Evolutionary conservation across 2,113 vertebrate genomes (phyloP), one percentile per base, ranked within the genome.

Genomic region (Seriola quinqueradiata): DNA sequence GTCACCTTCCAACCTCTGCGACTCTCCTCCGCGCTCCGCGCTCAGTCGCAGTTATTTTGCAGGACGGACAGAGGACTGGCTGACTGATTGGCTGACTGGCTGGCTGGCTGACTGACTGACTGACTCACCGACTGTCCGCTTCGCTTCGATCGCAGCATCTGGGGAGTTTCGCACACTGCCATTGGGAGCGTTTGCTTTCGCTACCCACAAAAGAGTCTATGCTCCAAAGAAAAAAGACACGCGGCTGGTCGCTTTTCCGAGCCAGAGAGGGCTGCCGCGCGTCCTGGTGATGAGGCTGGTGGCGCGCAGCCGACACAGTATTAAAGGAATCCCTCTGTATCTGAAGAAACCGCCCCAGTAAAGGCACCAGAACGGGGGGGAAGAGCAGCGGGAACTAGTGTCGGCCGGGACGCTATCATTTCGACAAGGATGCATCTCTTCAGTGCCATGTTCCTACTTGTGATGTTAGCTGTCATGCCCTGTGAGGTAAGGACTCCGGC

Each of bases 401-500:
- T 64, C 79, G 65, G 83, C 75, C 77, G 78, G 88, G 89, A 92
- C 92, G 90, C 89, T 87, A 94, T 86, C 86, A 93, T 94, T 93
- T 83, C 92, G 81, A 84, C 89, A 55, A 87, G 93, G 88, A 96
- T 96, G 95, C 95, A 95, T 93, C 95, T 96, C 79, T 94, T 96
- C 92, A 96, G 95, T 95, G 94, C 94, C 90, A 95, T 96, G 89
- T 96, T 96, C 75, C 93, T 96, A 42, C 95, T 96, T 36, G 88
- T 96, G 87, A 95, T 96, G 95, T 95, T 96, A 90, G 93, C 92
- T 79, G 88, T 72, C 83, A 25, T 90, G 79, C 90, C 91, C 80
- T 88, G 93, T 50, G 89, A 95, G 95, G 95, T 96, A 94, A 94
- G 95, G 77, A 61, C 73, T 65, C 63, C 52, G 54, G 59, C 52